Evolutionary conservation across 2,797 vertebrate genomes (phyloP), one percentile per base, ranked within the genome.

Genomic region (Dendrocincla tyrannina): DNA sequence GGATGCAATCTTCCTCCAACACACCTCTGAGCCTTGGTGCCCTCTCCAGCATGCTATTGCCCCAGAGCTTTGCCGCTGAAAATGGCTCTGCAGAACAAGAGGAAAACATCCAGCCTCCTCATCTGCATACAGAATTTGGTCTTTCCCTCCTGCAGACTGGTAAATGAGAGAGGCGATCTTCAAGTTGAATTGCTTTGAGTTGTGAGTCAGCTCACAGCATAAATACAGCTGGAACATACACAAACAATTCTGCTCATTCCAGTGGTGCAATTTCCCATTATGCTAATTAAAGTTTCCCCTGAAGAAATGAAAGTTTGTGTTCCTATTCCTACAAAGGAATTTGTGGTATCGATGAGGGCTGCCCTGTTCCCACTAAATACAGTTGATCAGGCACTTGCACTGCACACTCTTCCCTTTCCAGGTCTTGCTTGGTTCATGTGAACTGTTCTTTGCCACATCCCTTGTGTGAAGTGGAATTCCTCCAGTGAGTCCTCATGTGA

Each of bases 181-280:
- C 55, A 73, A 84, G 85, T 32, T 1, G 32, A 96, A 91, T 88
- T 83, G 50, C 72, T 94, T 17, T 12, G 75, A 73, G 88, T 23
- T 91, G 82, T 93, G 91, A 96, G 79, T 95, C 93, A 92, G 82
- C 58, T 89, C 47, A 52, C 32, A 75, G 58, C 76, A 88, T 94
- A 96, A 96, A 96, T 91, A 83, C 87, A 96, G 91, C 93, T 95
- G 95, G 79, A 96, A 80, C 72, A 20, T 83, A 91, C 88, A 92
- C 79, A 95, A 91, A 88, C 0, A 7, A 88, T 78, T 93, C 82
- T 56, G 76, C 67, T 96, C 85, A 28, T 85, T 93, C 89, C 92
- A 92, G 85, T 53, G 92, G 92, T 91, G 93, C 95, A 96, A 96
- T 96, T 96, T 97, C 72, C 95, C 92, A 95, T 96, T 94, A 93